Base-by-base conservation (phyloP, 2,888 invertebrate genomes). In the Empis livida region DNA sequence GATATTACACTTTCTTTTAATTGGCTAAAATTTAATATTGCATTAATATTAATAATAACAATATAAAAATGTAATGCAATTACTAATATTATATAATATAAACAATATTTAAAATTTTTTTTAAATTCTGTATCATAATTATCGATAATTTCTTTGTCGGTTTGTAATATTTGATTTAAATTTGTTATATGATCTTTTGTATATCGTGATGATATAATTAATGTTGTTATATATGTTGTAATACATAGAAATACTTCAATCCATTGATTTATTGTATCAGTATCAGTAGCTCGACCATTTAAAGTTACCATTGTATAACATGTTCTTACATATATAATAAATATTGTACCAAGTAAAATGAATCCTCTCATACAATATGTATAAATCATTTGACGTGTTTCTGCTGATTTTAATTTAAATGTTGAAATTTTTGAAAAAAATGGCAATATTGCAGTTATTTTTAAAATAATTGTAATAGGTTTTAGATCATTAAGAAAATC, bases 221-320 rank as follows among this genome's bases (percentile, higher is more conserved):
- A 54, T 0, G 61, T 61, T 20, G 51, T 53, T 1, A 60, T 58
- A 42, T 64, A 63, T 30, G 64, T 61, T 5, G 59, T 46, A 13
- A 63, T 59, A 45, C 60, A 61, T 13, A 65, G 57, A 11, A 65
- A 32, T 9, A 62, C 52, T 27, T 67, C 65, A 37, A 64, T 61
- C 59, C 63, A 64, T 48, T 63, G 59, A 51, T 62, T 67, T 3
- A 65, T 57, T 48, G 60, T 63, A 30, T 65, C 64, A 8, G 63
- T 61, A 30, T 64, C 62, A 48, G 27, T 14, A 27, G 44, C 20
- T 5, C 60, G 51, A 16, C 57, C 53, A 1, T 59, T 59, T 44
- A 54, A 55, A 20, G 61, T 61, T 1, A 60, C 39, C 42, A 61
- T 57, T 1, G 52, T 51, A 11, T 58, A 55, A 10, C 58, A 55